Conservation (phyloP, 2,797 vertebrate genomes). For the Sylvia borin region DNA sequence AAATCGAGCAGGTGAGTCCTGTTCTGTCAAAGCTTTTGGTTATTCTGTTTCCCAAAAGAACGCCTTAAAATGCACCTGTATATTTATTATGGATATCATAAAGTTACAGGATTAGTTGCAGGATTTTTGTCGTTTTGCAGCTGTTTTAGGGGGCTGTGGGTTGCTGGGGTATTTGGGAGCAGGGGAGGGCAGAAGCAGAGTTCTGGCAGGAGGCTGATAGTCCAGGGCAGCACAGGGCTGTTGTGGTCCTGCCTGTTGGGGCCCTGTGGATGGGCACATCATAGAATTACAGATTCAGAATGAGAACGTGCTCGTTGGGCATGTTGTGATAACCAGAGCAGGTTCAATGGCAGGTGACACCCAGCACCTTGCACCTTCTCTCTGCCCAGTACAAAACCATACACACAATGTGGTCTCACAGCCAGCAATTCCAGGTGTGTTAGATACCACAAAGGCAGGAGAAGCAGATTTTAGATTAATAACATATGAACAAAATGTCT, state of each 20-base stretch:
- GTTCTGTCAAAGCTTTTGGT: background rate
- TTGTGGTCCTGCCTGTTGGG: background rate
- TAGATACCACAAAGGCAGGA: background rate
- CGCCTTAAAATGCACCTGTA: background rate
- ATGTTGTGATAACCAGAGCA: background rate
- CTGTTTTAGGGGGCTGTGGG: background rate
- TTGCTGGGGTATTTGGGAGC: background rate
- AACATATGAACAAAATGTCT: background rate
- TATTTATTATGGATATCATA: background rate
- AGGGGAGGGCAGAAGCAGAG: background rate
- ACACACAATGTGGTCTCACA: background rate
- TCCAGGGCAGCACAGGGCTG: background rate
- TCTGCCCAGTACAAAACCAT: background rate
- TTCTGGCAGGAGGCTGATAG: background rate
- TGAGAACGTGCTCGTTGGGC: rapidly evolving
- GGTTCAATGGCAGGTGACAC: background rate
- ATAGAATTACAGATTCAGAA: background rate
- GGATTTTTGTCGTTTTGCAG: background rate
- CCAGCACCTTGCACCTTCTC: background rate
- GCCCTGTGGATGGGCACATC: background rate
- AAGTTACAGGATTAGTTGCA: background rate
- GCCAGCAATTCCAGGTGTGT: background rate
- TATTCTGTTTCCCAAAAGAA: background rate
- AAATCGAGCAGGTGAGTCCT: background rate
- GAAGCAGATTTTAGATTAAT: background rate